Percentiles rank a stretch among this genome's conserved stretches.
Conservation (phyloP, 1,140 invertebrate genomes). For the Drosophila littoralis region DNA sequence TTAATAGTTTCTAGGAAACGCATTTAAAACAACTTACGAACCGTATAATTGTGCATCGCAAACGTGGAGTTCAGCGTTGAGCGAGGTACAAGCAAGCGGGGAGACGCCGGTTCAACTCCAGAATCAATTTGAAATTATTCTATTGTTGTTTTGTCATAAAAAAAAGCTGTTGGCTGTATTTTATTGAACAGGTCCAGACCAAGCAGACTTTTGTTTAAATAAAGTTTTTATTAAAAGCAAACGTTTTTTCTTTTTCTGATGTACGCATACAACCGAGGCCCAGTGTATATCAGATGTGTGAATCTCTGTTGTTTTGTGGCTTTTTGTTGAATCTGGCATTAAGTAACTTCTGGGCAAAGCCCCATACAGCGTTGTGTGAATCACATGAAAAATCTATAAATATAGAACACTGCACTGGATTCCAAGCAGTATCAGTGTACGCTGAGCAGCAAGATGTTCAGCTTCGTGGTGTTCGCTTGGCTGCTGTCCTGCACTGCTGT, state of each 20-base stretch:
- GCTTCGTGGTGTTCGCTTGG: not conserved
- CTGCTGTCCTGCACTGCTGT: not conserved
- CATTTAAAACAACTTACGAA: too few species aligned
- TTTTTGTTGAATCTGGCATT: not conserved
- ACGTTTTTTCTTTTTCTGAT: not conserved
- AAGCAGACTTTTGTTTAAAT: too few species aligned
- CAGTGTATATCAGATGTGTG: slow-evolving; percentile 7
- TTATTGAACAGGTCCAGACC: too few species aligned
- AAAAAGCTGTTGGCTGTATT: too few species aligned
- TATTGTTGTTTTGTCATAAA: too few species aligned
- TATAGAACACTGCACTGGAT: not conserved
- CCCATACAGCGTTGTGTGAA: not conserved
- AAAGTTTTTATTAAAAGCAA: too few species aligned
- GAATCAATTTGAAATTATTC: too few species aligned
- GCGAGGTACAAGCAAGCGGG: too few species aligned
- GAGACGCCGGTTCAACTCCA: too few species aligned
- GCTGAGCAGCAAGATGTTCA: slow-evolving; percentile 10
- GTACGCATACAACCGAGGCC: not conserved
- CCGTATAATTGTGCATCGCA: too few species aligned
- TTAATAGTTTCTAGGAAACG: too few species aligned
- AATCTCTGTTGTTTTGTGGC: not conserved
- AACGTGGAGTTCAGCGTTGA: too few species aligned
- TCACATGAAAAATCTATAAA: slow-evolving; percentile 7
- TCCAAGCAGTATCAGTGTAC: slow-evolving; percentile 6
- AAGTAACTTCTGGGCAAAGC: slow-evolving; percentile 4